Percentiles rank a stretch among this genome's conserved stretches.
phyloP scores from a whole-genome alignment of 2,797 vertebrate species.

The Scyliorhinus canicula region DNA sequence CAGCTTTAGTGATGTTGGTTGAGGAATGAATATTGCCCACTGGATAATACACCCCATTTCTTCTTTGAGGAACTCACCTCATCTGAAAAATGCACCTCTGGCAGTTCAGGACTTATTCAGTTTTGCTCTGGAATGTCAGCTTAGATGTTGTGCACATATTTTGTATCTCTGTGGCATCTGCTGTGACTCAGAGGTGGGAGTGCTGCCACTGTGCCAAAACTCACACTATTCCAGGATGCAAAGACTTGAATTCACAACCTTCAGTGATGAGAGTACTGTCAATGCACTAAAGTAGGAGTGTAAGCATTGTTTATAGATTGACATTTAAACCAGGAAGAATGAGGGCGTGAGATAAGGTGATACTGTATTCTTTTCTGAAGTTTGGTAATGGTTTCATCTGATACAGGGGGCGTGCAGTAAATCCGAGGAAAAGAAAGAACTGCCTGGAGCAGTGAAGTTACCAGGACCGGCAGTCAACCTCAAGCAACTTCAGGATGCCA shows the following conservation, averaged over 20 bases:
- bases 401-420: constrained; percentile 45
- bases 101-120: too few relatives aligned
- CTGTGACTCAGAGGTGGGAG: background rate
- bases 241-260: constrained; percentile 32
- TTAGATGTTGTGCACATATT: background rate
- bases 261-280: background rate
- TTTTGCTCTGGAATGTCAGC: background rate
- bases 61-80: background rate
- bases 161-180: background rate
- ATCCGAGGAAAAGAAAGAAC: constrained; percentile 77
- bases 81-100: background rate
- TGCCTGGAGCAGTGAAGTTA: constrained; percentile 82
- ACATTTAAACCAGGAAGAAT: background rate
- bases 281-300: background rate
- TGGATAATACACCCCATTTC: background rate
- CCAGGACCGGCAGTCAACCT: constrained; percentile 85
- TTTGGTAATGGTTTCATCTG: constrained; percentile 41
- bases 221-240: background rate
- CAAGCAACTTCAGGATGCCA: constrained; percentile 90
- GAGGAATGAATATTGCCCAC: background rate
- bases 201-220: background rate
- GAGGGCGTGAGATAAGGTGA: background rate
- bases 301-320: background rate
- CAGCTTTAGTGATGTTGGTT: background rate
- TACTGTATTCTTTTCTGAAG: background rate